phyloP scores from a whole-genome alignment of 2,113 vertebrate species.

The Melanostigma gelatinosum region DNA sequence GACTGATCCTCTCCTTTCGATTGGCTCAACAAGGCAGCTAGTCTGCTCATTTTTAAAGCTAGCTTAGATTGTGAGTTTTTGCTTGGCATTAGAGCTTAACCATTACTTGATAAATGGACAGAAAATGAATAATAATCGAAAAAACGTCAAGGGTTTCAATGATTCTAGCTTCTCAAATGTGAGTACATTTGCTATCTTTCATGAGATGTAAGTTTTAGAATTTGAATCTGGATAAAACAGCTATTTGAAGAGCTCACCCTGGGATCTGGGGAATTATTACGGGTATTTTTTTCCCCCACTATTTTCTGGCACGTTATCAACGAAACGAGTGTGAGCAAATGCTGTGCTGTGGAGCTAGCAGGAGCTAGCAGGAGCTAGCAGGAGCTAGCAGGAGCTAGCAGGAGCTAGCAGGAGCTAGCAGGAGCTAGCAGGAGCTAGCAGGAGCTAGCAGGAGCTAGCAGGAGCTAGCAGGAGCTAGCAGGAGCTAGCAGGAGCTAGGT shows the following conservation, averaged over 20 bases:
- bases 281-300: background rate
- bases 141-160: background rate
- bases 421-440: background rate
- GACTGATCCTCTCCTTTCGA: background rate
- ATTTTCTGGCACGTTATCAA: background rate
- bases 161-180: background rate
- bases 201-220: background rate
- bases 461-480: conserved; percentile 1
- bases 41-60: background rate
- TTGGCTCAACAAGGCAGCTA: background rate
- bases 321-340: no score
- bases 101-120: background rate
- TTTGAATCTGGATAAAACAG: background rate
- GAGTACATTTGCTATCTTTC: no score
- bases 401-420: no score
- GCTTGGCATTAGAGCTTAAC: background rate
- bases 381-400: background rate
- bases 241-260: background rate
- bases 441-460: no score
- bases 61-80: background rate
- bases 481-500: background rate
- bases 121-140: background rate
- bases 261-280: background rate
- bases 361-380: no score
- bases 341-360: conserved; percentile 5